Percentiles rank a stretch among this genome's conserved stretches.
Conservation (phyloP, 2,797 vertebrate species). For the Lophius americanus region DNA sequence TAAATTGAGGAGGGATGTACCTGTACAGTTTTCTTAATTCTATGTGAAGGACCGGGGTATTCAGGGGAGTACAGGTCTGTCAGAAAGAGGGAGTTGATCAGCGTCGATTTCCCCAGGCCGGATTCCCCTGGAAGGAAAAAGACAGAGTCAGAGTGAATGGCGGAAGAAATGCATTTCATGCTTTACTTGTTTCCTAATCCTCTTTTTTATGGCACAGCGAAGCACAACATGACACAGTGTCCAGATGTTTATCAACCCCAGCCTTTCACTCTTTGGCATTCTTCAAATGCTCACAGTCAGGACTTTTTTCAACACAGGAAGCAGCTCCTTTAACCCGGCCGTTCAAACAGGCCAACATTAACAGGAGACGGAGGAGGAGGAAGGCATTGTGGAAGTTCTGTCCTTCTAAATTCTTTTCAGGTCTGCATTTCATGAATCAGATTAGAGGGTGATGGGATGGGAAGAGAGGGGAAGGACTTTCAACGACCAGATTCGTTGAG, state of each 20-base stretch:
- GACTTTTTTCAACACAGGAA: slow-evolving; percentile 49
- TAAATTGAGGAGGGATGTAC: slow-evolving; percentile 62
- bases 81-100: slow-evolving; percentile 98
- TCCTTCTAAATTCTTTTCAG: slow-evolving; percentile 58
- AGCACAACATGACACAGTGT: slow-evolving; percentile 38
- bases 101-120: slow-evolving; percentile 95
- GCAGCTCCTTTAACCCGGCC: slow-evolving; percentile 28
- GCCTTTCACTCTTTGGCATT: slow-evolving; percentile 45
- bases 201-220: slow-evolving; percentile 28
- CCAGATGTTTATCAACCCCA: slow-evolving; percentile 55
- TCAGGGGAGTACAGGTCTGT: slow-evolving; percentile 96
- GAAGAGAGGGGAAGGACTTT: slow-evolving; percentile 31
- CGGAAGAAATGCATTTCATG: slow-evolving; percentile 47
- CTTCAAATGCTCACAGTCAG: slow-evolving; percentile 48
- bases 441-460: slow-evolving; percentile 48
- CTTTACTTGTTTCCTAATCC: slow-evolving; percentile 35
- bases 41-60: slow-evolving; percentile 94
- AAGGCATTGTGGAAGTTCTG: slow-evolving; percentile 33
- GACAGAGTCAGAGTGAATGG: slow-evolving; percentile 32
- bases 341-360: slow-evolving; percentile 26
- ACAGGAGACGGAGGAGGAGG: slow-evolving; percentile 40
- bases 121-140: slow-evolving; percentile 88
- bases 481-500: slow-evolving; percentile 25
- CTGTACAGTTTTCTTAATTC: slow-evolving; percentile 98
- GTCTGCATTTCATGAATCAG: slow-evolving; percentile 63